Conservation (phyloP, 2,888 invertebrate species). For the Calliscelio sp. region DNA sequence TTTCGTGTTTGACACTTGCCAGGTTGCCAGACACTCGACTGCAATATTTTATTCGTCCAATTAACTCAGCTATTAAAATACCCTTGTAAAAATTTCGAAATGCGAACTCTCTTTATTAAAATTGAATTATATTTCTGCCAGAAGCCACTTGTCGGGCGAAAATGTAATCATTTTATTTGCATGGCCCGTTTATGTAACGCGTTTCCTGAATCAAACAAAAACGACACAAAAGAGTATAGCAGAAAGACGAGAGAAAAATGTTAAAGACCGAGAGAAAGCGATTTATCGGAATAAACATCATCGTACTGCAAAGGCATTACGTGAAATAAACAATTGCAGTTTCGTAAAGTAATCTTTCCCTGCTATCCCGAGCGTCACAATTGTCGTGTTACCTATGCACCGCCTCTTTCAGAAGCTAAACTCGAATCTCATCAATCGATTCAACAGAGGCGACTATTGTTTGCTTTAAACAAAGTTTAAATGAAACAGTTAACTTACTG, state of each 20-base stretch:
- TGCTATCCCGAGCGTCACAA: slow-evolving; percentile 47
- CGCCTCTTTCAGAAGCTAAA: slow-evolving; percentile 35
- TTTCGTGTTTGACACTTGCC: not conserved
- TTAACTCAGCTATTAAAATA: slow-evolving; percentile 27
- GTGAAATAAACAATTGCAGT: slow-evolving; percentile 45
- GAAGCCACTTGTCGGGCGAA: not conserved
- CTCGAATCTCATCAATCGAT: slow-evolving; percentile 64
- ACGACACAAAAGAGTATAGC: not conserved
- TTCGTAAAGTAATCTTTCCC: slow-evolving; percentile 58
- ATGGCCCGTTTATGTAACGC: slow-evolving; percentile 13
- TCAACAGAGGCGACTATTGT: slow-evolving; percentile 51
- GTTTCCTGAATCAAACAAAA: not conserved
- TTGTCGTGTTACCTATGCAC: slow-evolving; percentile 53
- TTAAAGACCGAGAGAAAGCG: slow-evolving; percentile 20
- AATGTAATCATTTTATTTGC: slow-evolving; percentile 39
- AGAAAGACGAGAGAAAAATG: not conserved
- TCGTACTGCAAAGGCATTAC: not conserved
- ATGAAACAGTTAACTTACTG: slow-evolving; percentile 59
- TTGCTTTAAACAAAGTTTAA: slow-evolving; percentile 64
- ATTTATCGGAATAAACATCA: slow-evolving; percentile 26
- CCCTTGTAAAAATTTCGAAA: slow-evolving; percentile 1
- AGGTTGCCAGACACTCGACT: slow-evolving; percentile 17
- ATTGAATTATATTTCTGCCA: slow-evolving; percentile 16
- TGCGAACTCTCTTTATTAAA: slow-evolving; percentile 26
- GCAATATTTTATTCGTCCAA: slow-evolving; percentile 29